Percentiles rank a stretch among this genome's conserved stretches.
These are phyloP conservation scores for Bombus turneri DNA, from an alignment of 1,140 invertebrate genomes.

Conservation along the genomic window DNA sequence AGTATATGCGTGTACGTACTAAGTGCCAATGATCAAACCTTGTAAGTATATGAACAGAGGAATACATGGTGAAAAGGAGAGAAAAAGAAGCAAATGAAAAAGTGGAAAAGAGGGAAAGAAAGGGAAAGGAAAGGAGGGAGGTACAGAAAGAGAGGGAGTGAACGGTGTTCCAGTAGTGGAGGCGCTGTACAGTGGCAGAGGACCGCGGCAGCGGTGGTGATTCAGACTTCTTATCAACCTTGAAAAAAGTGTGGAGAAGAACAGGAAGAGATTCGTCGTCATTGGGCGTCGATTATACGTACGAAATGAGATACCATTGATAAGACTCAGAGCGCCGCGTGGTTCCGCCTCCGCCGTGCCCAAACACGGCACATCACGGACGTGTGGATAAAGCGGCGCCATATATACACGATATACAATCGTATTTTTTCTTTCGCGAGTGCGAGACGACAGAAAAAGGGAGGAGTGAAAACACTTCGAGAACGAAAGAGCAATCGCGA, in stretches of 20 bases:
- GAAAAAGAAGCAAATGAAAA: neutral
- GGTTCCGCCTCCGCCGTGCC: constrained; percentile 55
- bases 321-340: constrained; percentile 46
- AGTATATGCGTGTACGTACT: constrained; percentile 1
- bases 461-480: constrained; percentile 37
- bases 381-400: constrained; percentile 59
- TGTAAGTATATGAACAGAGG: neutral
- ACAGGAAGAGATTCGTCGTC: constrained; percentile 26
- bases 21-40: constrained; percentile 39
- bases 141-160: constrained; percentile 17
- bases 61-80: neutral
- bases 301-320: constrained; percentile 48
- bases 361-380: constrained; percentile 47
- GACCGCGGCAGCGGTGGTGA: constrained; percentile 62
- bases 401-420: constrained; percentile 53
- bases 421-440: constrained; percentile 44
- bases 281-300: constrained; percentile 29
- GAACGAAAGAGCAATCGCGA: constrained; percentile 31
- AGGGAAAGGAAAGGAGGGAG: constrained; percentile 12
- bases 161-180: constrained; percentile 49
- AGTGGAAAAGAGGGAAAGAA: constrained; percentile 15
- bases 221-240: constrained; percentile 61
- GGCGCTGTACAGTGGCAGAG: constrained; percentile 62
- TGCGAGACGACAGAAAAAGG: constrained; percentile 26
- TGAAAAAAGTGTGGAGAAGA: constrained; percentile 24